Conservation (phyloP, 2,888 invertebrate genomes). For the Acanthosepion pharaonis region DNA sequence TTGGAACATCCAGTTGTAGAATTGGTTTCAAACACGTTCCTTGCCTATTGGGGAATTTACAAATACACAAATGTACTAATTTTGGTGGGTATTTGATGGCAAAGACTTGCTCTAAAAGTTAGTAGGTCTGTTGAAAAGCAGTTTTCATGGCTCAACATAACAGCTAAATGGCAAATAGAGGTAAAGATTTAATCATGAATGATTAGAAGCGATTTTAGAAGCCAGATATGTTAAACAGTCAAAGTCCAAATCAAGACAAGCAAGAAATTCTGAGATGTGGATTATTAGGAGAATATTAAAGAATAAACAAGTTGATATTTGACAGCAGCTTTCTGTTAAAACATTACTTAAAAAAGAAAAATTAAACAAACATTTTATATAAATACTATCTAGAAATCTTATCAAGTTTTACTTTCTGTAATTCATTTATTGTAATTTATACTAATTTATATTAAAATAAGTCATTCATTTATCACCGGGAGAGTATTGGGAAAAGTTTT, state of each 20-base stretch:
- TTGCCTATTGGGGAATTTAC: not conserved
- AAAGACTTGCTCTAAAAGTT: not conserved
- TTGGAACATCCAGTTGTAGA: too few species aligned
- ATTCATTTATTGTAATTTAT: constrained; percentile 15
- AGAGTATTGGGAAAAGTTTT: not conserved
- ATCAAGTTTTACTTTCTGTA: not conserved
- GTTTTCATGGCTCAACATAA: not conserved
- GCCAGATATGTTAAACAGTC: not conserved
- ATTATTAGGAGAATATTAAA: not conserved
- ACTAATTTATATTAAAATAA: not conserved
- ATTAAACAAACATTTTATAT: not conserved
- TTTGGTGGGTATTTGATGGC: not conserved
- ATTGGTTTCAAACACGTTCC: not conserved
- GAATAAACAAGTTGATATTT: not conserved
- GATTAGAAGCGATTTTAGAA: not conserved
- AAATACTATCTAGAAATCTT: not conserved
- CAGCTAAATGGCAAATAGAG: not conserved
- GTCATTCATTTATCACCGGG: not conserved
- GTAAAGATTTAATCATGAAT: not conserved
- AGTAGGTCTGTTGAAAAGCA: too few species aligned
- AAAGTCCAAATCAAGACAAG: not conserved
- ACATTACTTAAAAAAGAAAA: not conserved
- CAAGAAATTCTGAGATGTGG: not conserved
- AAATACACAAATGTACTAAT: not conserved
- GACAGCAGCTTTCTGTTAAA: not conserved